Conservation (phyloP, 2,888 invertebrate species). For the Athripsodes cinereus region DNA sequence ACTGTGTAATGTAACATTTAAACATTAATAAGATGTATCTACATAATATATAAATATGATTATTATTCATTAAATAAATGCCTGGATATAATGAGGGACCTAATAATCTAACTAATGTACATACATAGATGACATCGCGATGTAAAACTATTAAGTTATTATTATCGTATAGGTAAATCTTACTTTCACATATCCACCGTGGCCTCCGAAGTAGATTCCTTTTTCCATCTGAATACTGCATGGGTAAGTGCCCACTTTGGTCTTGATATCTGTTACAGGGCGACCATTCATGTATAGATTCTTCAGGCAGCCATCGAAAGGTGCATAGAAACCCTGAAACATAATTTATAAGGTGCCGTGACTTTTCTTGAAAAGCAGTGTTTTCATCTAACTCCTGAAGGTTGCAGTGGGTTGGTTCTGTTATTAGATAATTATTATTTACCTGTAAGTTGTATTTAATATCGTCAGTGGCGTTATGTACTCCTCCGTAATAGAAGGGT, state of each 20-base stretch:
- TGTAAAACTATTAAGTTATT: too few species aligned
- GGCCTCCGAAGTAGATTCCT: constrained; percentile 77
- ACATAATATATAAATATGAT: too few species aligned
- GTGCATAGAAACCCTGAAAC: constrained; percentile 52
- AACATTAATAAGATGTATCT: neutral
- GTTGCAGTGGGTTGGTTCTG: neutral
- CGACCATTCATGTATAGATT: constrained; percentile 67
- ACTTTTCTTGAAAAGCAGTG: too few species aligned
- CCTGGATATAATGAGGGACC: too few species aligned
- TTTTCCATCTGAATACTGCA: constrained; percentile 73
- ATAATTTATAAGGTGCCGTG: too few species aligned
- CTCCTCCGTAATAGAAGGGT: constrained; percentile 79
- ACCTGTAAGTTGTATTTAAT: constrained; percentile 38
- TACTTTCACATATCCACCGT: constrained; percentile 68
- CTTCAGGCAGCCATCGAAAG: constrained; percentile 80
- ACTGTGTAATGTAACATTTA: constrained; percentile 37
- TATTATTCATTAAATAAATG: too few species aligned
- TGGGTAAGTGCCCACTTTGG: constrained; percentile 60
- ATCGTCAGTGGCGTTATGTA: constrained; percentile 45
- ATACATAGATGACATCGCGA: too few species aligned
- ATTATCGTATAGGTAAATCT: constrained; percentile 28
- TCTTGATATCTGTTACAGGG: constrained; percentile 54
- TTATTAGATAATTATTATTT: too few species aligned
- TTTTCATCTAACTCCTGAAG: too few species aligned
- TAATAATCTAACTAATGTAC: neutral